phyloP scores from a whole-genome alignment of 2,888 invertebrate genomes.

The Bombylius discolor region DNA sequence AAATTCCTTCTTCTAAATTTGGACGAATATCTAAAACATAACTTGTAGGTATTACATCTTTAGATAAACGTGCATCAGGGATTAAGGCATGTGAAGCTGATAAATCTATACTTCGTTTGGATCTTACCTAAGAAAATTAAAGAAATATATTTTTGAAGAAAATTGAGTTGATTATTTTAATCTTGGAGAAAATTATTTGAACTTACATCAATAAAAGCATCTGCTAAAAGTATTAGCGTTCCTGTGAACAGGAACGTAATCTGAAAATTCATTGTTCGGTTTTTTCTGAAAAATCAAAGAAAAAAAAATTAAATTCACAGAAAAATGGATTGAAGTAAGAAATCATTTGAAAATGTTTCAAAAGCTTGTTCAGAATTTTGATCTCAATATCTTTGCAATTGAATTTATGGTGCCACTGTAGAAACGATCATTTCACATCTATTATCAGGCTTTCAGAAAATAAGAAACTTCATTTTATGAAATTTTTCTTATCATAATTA shows the following conservation, averaged over 20 bases:
- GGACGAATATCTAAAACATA: conserved; percentile 57
- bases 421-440: too few species aligned
- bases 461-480: too few species aligned
- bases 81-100: conserved; percentile 54
- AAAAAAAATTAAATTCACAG: not conserved
- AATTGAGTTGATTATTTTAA: too few species aligned
- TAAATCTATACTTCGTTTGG: conserved; percentile 50
- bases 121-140: not conserved
- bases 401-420: too few species aligned
- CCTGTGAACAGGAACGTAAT: not conserved
- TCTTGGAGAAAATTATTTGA: not conserved
- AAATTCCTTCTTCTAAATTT: conserved; percentile 48
- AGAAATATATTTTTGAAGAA: not conserved
- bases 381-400: too few species aligned
- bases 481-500: too few species aligned
- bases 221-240: not conserved
- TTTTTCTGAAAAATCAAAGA: not conserved
- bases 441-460: too few species aligned
- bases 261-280: not conserved
- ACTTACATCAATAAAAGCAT: not conserved
- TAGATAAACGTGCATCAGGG: conserved; percentile 49
- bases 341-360: too few species aligned
- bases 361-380: too few species aligned
- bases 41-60: conserved; percentile 48
- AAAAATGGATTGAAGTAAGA: too few species aligned